Base-by-base conservation (phyloP, 1,140 invertebrate genomes). In the Aphidius ervi region DNA sequence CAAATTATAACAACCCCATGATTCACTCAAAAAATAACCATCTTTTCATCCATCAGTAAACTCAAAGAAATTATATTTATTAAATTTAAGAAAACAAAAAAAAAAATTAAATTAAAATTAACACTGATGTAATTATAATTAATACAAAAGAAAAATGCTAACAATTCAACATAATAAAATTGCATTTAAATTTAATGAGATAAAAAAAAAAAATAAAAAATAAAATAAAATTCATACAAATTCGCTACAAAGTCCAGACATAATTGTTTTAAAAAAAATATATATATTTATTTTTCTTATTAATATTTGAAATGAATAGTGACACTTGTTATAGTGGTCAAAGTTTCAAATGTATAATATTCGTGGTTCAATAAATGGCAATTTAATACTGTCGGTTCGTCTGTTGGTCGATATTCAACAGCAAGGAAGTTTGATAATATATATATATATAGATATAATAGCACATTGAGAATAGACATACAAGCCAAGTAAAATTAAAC, bases 361-460 rank as follows among this genome's bases (percentile, higher is more conserved):
- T n/a, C 9, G 46, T 42, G 56, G 37, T 62, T 58, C 70, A 67
- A 71, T 70, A 71, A 73, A 72, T 70, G 69, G 72, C 70, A 73
- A 73, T 73, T 73, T 72, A 73, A 71, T 68, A 69, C 65, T 70
- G 70, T 68, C 70, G 63, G 65, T 67, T 65, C 68, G 64, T 71
- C 68, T 31, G 65, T 68, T 68, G 69, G 67, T 72, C 72, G 69
- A 72, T 72, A 73, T 65, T 68, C 66, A 66, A 7, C 46, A 42
- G 54, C 23, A 42, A 10, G 41, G 56, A 50, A 45, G 9, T 46
- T 46, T 3, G 56, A 20, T 40, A 47, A 54, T n/a, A 42, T 42
- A 10, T 37, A 54, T n/a, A 42, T 42, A 10, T 37, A 53, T 47
- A 9, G 47, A 23, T 42, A 42, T 42, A 48, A n/a, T 5, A 56